Conservation (phyloP, 2,888 invertebrate species). For the Strigamia transsilvanica region DNA sequence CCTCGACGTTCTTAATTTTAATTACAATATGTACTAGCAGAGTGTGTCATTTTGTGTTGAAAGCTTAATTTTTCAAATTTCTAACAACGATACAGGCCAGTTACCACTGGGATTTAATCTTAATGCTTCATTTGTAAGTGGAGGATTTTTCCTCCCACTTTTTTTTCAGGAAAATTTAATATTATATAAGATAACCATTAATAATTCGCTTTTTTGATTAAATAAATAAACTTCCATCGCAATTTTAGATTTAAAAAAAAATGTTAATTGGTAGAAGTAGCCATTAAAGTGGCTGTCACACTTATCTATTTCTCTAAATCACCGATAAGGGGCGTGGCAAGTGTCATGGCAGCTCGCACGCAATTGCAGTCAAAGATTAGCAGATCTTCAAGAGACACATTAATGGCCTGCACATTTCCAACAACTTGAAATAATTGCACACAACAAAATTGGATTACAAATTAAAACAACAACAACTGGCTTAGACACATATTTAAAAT, state of each 20-base stretch:
- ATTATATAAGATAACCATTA: too few species aligned
- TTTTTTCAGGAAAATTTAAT: too few species aligned
- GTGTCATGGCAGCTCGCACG: conserved; percentile 46
- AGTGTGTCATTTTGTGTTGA: too few species aligned
- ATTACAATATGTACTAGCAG: not conserved
- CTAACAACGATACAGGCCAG: too few species aligned
- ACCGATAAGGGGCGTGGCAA: conserved; percentile 49
- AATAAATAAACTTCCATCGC: not conserved
- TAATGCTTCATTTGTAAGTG: too few species aligned
- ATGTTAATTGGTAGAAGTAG: conserved; percentile 17
- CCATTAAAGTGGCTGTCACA: conserved; percentile 47
- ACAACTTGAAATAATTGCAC: conserved; percentile 47
- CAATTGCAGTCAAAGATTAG: conserved; percentile 49
- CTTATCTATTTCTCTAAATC: conserved; percentile 48
- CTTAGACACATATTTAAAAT: not conserved
- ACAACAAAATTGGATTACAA: conserved; percentile 47
- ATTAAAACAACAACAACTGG: conserved; percentile 45
- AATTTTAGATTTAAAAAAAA: not conserved
- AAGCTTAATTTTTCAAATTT: too few species aligned
- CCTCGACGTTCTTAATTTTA: not conserved
- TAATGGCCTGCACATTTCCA: conserved; percentile 44
- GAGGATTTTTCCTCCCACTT: too few species aligned
- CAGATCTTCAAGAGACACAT: conserved; percentile 49
- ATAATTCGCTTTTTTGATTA: too few species aligned
- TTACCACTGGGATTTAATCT: too few species aligned